Percentiles rank a stretch among this genome's conserved stretches.
Evolutionary conservation across 2,797 vertebrate species (phyloP).

Genomic region (Cuculus canorus): DNA sequence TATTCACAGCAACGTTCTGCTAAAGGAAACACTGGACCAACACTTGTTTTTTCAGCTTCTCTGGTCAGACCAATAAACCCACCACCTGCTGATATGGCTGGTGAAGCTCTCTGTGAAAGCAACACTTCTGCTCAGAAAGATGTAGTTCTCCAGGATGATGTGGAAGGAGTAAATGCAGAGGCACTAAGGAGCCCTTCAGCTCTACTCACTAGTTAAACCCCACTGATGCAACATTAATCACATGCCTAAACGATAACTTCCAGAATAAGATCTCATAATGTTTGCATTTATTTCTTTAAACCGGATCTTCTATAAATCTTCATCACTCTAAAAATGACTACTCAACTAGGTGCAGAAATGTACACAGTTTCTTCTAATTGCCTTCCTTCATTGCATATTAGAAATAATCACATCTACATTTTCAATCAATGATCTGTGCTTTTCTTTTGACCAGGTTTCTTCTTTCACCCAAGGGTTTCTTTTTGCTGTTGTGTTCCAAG

Average conservation of each 20-base stretch:
- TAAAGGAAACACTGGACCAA: background rate
- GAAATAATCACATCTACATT: constrained; percentile 41
- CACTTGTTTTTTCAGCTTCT: background rate
- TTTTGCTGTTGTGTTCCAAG: background rate
- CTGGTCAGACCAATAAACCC: background rate
- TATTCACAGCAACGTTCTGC: background rate
- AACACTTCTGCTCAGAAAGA: background rate
- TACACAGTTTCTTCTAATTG: constrained; percentile 16
- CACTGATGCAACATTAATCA: background rate
- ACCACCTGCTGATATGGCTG: background rate
- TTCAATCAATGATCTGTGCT: constrained; percentile 62
- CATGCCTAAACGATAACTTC: background rate
- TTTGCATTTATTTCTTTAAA: constrained; percentile 20
- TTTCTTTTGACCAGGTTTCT: constrained; percentile 46
- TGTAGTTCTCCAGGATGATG: background rate
- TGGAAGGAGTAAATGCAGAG: background rate
- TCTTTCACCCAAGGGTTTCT: background rate
- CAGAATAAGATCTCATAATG: background rate
- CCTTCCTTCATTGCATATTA: constrained; percentile 27
- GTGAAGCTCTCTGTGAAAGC: background rate
- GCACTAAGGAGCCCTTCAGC: background rate
- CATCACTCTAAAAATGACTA: background rate
- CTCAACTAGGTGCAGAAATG: background rate
- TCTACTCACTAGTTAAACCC: background rate
- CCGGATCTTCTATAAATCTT: background rate